A percentile compares a stretch with the other conserved stretches of the same genome.
Evolutionary conservation across 2,888 invertebrate genomes (phyloP).

Genomic region (Ceramica pisi): DNA sequence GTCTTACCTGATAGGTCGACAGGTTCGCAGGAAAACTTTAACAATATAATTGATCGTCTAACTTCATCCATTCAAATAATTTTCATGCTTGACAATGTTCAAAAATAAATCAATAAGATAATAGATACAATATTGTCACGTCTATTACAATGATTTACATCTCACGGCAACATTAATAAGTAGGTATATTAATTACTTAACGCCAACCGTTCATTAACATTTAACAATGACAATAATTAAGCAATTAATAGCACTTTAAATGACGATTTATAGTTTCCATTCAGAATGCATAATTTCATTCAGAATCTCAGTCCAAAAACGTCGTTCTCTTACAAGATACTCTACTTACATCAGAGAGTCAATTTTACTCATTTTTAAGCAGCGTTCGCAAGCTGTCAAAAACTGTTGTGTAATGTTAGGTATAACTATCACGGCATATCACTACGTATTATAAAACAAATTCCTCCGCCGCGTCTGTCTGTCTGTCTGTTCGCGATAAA

Average conservation of each 20-base stretch:
- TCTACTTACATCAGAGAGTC: neutral
- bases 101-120: constrained; percentile 18
- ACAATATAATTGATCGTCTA: neutral
- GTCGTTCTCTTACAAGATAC: neutral
- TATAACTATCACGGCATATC: no score
- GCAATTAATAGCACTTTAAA: constrained; percentile 15
- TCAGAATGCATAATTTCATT: constrained; percentile 22
- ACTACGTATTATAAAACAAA: no score
- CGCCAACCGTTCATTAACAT: constrained; percentile 16
- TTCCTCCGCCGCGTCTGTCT: no score
- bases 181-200: constrained; percentile 23
- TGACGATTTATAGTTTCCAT: constrained; percentile 5
- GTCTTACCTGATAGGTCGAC: no score
- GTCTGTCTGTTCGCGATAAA: no score
- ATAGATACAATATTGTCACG: constrained; percentile 22
- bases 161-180: neutral
- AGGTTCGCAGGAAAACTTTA: neutral
- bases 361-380: no score
- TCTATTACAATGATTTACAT: constrained; percentile 19
- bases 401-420: no score
- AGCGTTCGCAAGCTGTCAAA: no score
- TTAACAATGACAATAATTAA: constrained; percentile 13
- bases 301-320: neutral
- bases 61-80: constrained; percentile 2
- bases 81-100: neutral